These are phyloP conservation scores for Myoxocephalus aenaeus DNA, from an alignment of 2,797 vertebrate species.

Conservation along the genomic window DNA sequence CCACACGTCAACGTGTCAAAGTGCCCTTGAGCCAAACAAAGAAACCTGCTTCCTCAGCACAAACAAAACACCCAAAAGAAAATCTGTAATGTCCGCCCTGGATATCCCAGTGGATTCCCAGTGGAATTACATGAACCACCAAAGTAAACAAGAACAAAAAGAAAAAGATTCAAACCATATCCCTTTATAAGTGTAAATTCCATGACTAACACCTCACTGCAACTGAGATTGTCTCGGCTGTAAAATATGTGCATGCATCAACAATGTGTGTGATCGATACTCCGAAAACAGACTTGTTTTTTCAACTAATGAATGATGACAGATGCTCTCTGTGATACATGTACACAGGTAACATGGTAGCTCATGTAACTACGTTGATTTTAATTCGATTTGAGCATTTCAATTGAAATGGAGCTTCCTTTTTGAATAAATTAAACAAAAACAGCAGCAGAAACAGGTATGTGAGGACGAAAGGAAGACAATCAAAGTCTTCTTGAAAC, in stretches of 20 bases:
- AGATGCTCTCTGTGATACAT: background rate
- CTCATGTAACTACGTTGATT: background rate
- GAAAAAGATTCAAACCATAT: background rate
- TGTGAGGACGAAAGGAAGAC: conserved; percentile 37
- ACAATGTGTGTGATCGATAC: background rate
- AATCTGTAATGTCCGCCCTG: conserved; percentile 2
- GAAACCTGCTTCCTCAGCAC: conserved; percentile 17
- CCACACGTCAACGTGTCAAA: background rate
- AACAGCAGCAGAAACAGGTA: conserved; percentile 8
- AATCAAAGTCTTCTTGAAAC: conserved; percentile 15
- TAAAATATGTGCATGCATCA: background rate
- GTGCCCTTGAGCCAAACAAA: conserved; percentile 25
- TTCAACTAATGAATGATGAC: background rate
- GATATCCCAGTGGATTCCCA: background rate
- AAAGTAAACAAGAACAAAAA: background rate
- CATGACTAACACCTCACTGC: background rate
- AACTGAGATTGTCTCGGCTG: background rate
- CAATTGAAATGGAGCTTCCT: conserved; percentile 6
- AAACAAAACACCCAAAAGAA: background rate
- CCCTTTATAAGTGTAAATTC: background rate
- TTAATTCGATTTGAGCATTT: conserved; percentile 3
- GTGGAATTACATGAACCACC: background rate
- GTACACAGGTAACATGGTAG: background rate
- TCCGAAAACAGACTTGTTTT: background rate
- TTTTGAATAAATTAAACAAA: conserved; percentile 11